A percentile compares a stretch with the other conserved stretches of the same genome.
Conservation (phyloP, 2,797 vertebrate species). For the Columba guinea region DNA sequence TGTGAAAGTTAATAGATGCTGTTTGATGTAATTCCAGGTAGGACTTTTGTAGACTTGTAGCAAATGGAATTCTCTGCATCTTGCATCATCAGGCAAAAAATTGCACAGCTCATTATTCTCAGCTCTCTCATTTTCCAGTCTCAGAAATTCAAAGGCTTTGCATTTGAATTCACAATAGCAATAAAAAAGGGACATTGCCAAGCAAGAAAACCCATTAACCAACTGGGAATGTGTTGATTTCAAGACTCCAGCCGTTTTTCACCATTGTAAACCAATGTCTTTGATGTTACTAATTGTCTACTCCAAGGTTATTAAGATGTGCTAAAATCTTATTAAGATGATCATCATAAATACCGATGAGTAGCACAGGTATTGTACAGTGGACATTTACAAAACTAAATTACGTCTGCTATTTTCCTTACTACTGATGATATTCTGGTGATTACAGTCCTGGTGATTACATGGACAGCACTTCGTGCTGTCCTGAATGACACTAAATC, state of each 20-base stretch:
- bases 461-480: not conserved
- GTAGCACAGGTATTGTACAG: not conserved
- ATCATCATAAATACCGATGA: not conserved
- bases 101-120: not conserved
- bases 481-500: not conserved
- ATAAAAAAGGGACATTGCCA: not conserved
- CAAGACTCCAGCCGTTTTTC: not conserved
- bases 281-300: not conserved
- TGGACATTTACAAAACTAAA: not conserved
- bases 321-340: not conserved
- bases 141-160: constrained; percentile 16
- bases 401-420: not conserved
- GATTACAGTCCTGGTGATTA: not conserved
- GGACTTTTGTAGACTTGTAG: not conserved
- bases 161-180: not conserved
- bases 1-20: not conserved
- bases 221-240: not conserved
- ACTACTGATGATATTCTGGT: not conserved
- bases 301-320: not conserved
- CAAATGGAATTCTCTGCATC: not conserved
- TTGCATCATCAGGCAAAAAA: constrained; percentile 10
- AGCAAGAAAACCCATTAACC: not conserved
- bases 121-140: not conserved
- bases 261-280: not conserved
- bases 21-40: not conserved